Base-by-base conservation (phyloP, 1,140 invertebrate genomes). In the Delia radicum region DNA sequence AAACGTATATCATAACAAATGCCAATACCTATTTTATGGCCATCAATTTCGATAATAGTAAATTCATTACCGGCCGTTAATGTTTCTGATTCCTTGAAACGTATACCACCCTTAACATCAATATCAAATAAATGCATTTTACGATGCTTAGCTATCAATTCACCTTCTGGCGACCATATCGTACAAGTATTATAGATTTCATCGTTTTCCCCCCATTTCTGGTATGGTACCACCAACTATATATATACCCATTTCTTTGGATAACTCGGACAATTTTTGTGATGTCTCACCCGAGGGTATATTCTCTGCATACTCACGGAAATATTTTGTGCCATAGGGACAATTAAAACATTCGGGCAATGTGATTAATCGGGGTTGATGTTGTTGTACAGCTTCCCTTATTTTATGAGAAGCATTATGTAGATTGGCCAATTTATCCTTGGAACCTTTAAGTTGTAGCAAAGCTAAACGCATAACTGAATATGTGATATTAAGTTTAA, bases 101-200 rank as follows among this genome's bases (percentile, higher is more conserved):
- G 93, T 42, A 98, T 95, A 86, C 95, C 95, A 26, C 93, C 94
- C 67, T 95, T 95, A 73, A 98, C 93, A 81, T 98, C 94, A 82
- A 98, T 97, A 87, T 98, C 96, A 87, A 98, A 98, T 29, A 99
- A 89, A 88, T 99, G 97, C 81, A 97, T 92, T 87, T 95, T 95
- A 77, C 93, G 89, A 80, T 94, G 91, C 80, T 91, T 91, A 0
- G 89, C 91, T 67, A 95, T 87, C 29, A 98, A 81, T 67, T 93
- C 87, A 62, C 97, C 97, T 63, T 90, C 85, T 0, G 92, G 92
- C 80, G 91, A 91, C 93, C 94, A 98, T 6, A 98, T 91, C 2
- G 95, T 94, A 78, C 94, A 96, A 0, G 97, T 98, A 82, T 99
- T 99, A 82, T 93, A 98, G 10, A 95, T 88, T 82, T 92, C 92